A percentile compares a stretch with the other conserved stretches of the same genome.
phyloP scores from a whole-genome alignment of 2,888 invertebrate species.

The Perdita meconis region DNA sequence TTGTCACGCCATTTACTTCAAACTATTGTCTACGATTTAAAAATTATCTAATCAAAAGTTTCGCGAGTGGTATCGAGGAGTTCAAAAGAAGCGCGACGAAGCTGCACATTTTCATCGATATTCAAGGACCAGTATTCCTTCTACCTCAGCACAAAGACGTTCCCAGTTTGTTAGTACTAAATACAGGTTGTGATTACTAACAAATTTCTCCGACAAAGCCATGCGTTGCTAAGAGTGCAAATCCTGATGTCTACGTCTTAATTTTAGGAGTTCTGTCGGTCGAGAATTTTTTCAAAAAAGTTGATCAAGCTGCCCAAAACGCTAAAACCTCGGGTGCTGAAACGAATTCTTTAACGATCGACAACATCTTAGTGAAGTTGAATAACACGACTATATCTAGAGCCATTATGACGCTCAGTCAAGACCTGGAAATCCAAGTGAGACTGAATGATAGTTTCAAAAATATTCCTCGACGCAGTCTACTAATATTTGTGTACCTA shows the following conservation, averaged over 20 bases:
- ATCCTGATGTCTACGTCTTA: neutral
- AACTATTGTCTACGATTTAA: conserved; percentile 59
- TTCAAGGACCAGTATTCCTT: conserved; percentile 90
- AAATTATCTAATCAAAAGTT: conserved; percentile 60
- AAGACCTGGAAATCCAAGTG: conserved; percentile 90
- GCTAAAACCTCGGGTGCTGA: conserved; percentile 74
- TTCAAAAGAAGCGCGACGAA: conserved; percentile 85
- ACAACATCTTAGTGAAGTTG: conserved; percentile 90
- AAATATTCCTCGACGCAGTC: neutral
- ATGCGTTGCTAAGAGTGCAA: neutral
- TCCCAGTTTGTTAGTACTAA: conserved; percentile 91
- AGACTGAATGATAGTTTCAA: conserved; percentile 1
- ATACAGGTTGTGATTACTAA: conserved; percentile 86
- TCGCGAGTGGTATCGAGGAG: conserved; percentile 83
- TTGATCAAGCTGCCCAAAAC: conserved; percentile 82
- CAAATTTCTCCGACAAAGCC: neutral
- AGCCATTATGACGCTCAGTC: conserved; percentile 90
- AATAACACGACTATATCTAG: conserved; percentile 89
- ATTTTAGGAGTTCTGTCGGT: conserved; percentile 89
- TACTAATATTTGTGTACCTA: neutral
- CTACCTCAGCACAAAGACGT: conserved; percentile 92
- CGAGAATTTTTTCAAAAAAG: conserved; percentile 91
- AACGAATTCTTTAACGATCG: conserved; percentile 84
- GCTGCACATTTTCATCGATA: conserved; percentile 88
- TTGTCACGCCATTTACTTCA: conserved; percentile 86